phyloP scores from a whole-genome alignment of 1,140 invertebrate species.

The Theocolax elegans region DNA sequence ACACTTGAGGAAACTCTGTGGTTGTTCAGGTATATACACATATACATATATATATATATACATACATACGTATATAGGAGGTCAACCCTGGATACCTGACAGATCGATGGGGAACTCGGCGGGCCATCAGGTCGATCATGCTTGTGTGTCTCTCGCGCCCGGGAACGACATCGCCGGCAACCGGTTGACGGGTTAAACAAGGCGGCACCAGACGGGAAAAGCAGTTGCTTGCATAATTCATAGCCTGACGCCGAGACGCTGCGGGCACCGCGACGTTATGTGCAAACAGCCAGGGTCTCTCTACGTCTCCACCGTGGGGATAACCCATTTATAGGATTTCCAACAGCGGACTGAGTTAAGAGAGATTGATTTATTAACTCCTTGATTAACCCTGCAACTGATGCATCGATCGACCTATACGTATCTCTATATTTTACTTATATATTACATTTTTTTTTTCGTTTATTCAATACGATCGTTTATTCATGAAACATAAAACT shows the following conservation, averaged over 20 bases:
- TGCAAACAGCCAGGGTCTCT: slow-evolving; percentile 17
- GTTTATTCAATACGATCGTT: too few species aligned
- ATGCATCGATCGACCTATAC: too few species aligned
- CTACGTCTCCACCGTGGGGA: slow-evolving; percentile 12
- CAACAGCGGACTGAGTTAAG: neutral
- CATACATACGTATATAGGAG: too few species aligned
- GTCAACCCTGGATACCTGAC: neutral
- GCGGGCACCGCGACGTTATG: neutral
- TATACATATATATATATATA: too few species aligned
- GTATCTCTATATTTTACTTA: too few species aligned
- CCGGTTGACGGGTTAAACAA: slow-evolving; percentile 34
- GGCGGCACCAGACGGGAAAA: neutral
- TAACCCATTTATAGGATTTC: slow-evolving; percentile 38
- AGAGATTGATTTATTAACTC: slow-evolving; percentile 39
- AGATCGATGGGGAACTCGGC: slow-evolving; percentile 15
- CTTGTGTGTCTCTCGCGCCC: neutral
- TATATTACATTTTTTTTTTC: too few species aligned
- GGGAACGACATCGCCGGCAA: slow-evolving; percentile 12
- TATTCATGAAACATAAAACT: too few species aligned
- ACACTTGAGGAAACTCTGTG: too few species aligned
- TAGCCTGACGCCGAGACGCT: slow-evolving; percentile 8
- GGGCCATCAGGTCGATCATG: slow-evolving; percentile 16
- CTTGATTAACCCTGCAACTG: slow-evolving; percentile 20
- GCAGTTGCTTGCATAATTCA: slow-evolving; percentile 36
- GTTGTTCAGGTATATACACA: too few species aligned